Percentiles rank a stretch among this genome's conserved stretches.
Conservation (phyloP, 92 coral and sea anemone species). For the Zoanthus solanderi region DNA sequence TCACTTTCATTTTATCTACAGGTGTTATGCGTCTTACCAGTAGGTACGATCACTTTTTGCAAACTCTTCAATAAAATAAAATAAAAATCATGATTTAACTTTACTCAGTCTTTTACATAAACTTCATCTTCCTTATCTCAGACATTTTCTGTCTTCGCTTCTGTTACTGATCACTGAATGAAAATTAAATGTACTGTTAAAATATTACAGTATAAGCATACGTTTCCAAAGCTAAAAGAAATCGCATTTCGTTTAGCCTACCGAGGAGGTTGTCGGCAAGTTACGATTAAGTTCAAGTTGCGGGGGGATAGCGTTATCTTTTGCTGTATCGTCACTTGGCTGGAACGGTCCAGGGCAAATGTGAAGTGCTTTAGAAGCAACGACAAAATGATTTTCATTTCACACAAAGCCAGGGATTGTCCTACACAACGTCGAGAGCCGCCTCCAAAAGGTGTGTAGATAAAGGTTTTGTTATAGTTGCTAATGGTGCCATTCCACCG, state of each 20-base stretch:
- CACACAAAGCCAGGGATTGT: constrained; percentile 59
- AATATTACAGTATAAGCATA: no score
- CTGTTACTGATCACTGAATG: no score
- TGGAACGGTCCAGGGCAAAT: constrained; percentile 43
- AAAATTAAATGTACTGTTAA: no score
- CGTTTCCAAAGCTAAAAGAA: neutral
- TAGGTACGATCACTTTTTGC: no score
- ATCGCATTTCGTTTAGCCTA: neutral
- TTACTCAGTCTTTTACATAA: no score
- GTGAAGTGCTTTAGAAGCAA: constrained; percentile 59
- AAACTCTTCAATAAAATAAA: no score
- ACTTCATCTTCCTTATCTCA: no score
- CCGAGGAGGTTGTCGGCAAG: neutral
- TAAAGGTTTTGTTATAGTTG: constrained; percentile 16
- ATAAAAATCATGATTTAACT: no score
- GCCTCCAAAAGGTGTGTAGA: constrained; percentile 67
- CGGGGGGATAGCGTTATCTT: constrained; percentile 58
- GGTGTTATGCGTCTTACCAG: no score
- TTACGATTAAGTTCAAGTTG: constrained; percentile 31
- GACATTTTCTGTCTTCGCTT: no score
- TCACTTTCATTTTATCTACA: no score
- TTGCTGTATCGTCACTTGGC: constrained; percentile 46
- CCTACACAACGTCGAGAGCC: constrained; percentile 70
- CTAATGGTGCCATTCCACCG: constrained; percentile 58
- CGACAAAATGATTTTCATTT: constrained; percentile 65